Evolutionary conservation across 2,888 invertebrate species (phyloP), one percentile per base, ranked within the genome.

Genomic region (Ligdia adustata): DNA sequence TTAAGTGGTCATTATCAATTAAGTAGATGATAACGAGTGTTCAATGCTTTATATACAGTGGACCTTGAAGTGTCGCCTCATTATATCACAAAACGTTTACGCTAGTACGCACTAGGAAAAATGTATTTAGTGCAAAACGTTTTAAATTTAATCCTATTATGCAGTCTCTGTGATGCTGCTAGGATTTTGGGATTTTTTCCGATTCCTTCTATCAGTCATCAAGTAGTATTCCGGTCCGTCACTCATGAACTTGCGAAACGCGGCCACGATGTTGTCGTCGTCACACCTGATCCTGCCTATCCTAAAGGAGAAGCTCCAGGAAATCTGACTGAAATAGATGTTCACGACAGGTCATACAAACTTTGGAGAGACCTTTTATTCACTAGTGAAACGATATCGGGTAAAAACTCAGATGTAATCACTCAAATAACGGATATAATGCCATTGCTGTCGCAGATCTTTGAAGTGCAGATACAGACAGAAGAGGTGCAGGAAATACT

Each of bases 161-260:
- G 27, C 11, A 34, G 20, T 3, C n/a, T 9, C 12, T 28, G 27
- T 16, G 41, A 33, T 3, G 15, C 32, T 15, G 33, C 26, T 4
- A 66, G 62, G 27, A 82, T 82, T 18, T 39, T 82, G 9, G 74
- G 58, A 0, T 47, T 77, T 0, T 51, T 73, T 18, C 63, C 80
- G 0, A 55, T 57, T 4, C 68, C 79, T 1, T 73, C 78, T 0
- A 62, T 77, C 24, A 82, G n/a, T n/a, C n/a, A n/a, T 40, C 79
- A 81, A 52, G 52, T 75, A 0, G 66, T 74, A 1, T 76, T 61
- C 39, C 65, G 66, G 12, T 55, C 65, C 0, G 38, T 85, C 3
- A 66, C 72, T 9, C 54, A 64, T 2, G 75, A 73, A 16, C 52
- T 88, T 11, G 65, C 69, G 0, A 60, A 57, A 18, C 64, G n/a